Conservation (phyloP, 2,113 vertebrate species). For the Phaetusa simplex region DNA sequence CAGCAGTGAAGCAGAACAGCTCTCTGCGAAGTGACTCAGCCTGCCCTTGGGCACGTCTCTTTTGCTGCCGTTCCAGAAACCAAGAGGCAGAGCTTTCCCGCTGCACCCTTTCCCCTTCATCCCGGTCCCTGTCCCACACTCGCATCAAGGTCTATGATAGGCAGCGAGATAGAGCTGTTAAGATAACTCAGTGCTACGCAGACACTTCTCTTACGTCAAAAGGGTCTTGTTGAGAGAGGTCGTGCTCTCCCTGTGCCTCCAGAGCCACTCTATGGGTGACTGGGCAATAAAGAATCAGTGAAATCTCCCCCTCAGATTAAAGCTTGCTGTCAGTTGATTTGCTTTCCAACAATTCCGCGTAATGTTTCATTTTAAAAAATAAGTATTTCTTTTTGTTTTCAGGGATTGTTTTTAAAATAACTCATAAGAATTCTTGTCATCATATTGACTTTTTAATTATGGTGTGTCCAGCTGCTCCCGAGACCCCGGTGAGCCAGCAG, state of each 20-base stretch:
- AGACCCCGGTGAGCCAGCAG: background rate
- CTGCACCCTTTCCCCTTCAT: background rate
- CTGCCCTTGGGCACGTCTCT: background rate
- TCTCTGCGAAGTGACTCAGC: background rate
- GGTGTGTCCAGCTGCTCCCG: background rate
- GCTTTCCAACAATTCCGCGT: background rate
- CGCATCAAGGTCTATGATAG: rapidly evolving
- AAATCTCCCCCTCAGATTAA: background rate
- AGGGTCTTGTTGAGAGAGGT: background rate
- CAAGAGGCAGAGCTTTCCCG: background rate
- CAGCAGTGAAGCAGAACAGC: background rate
- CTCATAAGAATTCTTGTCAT: background rate
- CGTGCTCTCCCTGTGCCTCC: background rate
- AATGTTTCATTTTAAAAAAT: background rate
- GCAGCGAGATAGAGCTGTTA: background rate
- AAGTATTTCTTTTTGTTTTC: background rate
- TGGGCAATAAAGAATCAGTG: background rate
- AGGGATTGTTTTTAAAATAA: background rate
- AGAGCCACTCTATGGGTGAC: background rate
- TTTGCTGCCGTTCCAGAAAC: background rate
- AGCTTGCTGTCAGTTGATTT: background rate
- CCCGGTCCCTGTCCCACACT: background rate
- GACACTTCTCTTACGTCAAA: background rate
- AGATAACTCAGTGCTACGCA: background rate
- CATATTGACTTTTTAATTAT: background rate